Evolutionary conservation across 2,888 invertebrate genomes (phyloP).

Genomic region (Mechanitis messenoides): DNA sequence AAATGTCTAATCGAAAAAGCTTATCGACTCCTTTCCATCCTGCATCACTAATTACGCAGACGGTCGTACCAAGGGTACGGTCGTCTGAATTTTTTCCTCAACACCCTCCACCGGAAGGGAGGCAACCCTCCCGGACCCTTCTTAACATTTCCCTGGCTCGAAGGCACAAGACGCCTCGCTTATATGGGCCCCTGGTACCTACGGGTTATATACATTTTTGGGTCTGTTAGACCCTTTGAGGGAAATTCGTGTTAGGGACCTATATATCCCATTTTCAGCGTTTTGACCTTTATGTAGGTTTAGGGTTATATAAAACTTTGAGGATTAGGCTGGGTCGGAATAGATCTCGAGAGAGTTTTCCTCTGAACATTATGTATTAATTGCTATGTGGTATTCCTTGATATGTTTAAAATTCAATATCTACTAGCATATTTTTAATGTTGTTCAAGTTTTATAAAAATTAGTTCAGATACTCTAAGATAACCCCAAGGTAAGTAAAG

Average conservation of each 20-base stretch:
- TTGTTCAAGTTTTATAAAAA: too few relatives aligned
- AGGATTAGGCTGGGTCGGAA: conserved; percentile 40
- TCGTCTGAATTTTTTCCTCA: conserved; percentile 71
- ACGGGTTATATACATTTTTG: conserved; percentile 74
- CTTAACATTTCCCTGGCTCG: conserved; percentile 74
- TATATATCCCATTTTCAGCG: conserved; percentile 66
- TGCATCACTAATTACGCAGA: conserved; percentile 75
- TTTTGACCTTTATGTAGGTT: conserved; percentile 62
- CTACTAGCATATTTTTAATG: background rate
- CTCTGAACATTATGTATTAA: conserved; percentile 28
- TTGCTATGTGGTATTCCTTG: conserved; percentile 18
- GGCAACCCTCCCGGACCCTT: conserved; percentile 69
- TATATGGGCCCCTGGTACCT: conserved; percentile 68
- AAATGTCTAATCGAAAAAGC: conserved; percentile 24
- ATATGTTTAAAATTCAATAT: background rate
- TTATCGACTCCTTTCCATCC: conserved; percentile 53
- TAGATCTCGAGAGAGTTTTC: conserved; percentile 32
- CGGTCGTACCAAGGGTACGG: conserved; percentile 72
- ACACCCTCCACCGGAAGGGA: conserved; percentile 60
- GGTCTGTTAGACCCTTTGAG: conserved; percentile 71
- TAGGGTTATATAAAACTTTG: conserved; percentile 57
- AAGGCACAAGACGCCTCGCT: conserved; percentile 66
- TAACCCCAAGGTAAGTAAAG: too few relatives aligned
- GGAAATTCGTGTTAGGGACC: conserved; percentile 60
- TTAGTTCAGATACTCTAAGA: too few relatives aligned